phyloP scores from a whole-genome alignment of 2,113 vertebrate genomes.

The Campylorhamphus procurvoides region DNA sequence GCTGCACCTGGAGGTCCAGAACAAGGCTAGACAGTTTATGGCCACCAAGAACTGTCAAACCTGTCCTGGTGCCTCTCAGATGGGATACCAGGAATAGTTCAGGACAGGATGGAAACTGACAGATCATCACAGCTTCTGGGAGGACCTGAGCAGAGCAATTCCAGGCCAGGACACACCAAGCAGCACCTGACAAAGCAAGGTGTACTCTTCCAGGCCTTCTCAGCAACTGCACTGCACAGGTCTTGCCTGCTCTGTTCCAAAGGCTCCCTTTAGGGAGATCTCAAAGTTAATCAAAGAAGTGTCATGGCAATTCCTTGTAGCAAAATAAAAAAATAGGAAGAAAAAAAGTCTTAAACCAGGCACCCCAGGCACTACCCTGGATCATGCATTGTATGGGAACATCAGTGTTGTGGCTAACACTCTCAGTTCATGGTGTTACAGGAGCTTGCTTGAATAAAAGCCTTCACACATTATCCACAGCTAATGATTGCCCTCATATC shows the following conservation, averaged over 20 bases:
- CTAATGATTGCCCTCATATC: not conserved
- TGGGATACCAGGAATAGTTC: not conserved
- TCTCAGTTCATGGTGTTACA: not conserved
- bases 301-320: not conserved
- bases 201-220: not conserved
- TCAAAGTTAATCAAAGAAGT: not conserved
- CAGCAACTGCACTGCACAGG: not conserved
- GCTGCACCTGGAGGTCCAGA: not conserved
- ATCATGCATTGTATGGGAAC: not conserved
- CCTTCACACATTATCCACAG: not conserved
- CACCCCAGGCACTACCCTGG: not conserved
- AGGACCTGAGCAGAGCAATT: not conserved
- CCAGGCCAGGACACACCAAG: not conserved
- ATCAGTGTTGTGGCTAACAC: not conserved
- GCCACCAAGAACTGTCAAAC: not conserved
- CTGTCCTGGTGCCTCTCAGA: not conserved
- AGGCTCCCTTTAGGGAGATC: not conserved
- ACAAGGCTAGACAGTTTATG: not conserved
- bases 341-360: not conserved
- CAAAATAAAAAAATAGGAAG: too few species aligned
- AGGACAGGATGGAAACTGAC: not conserved
- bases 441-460: not conserved
- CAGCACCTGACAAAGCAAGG: not conserved
- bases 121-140: not conserved
- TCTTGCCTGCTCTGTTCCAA: not conserved